Percentiles rank a stretch among this genome's conserved stretches.
Evolutionary conservation across 1,140 invertebrate genomes (phyloP).

Genomic region (Micrasema longulum): DNA sequence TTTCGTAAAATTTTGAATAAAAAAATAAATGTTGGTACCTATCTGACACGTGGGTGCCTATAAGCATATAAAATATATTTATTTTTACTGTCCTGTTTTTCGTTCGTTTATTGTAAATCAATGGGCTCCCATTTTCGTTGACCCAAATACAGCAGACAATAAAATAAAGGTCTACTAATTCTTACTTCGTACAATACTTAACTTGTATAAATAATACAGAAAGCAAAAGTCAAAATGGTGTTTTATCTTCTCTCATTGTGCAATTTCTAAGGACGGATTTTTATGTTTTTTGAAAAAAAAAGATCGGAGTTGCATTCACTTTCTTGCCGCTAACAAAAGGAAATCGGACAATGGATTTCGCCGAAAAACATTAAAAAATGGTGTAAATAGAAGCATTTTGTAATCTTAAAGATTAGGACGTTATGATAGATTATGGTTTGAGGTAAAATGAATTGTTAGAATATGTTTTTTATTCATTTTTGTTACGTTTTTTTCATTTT

Average conservation of each 20-base stretch:
- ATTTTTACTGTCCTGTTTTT: too few species aligned
- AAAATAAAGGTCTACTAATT: too few species aligned
- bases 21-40: too few species aligned
- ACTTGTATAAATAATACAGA: neutral
- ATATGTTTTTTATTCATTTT: neutral
- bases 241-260: conserved; percentile 3
- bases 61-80: too few species aligned
- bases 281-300: neutral
- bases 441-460: neutral
- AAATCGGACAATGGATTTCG: neutral
- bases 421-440: conserved; percentile 15
- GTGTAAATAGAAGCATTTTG: neutral
- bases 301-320: conserved; percentile 5
- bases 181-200: neutral
- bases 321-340: conserved; percentile 5
- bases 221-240: conserved; percentile 28
- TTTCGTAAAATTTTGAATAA: too few species aligned
- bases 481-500: neutral
- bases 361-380: conserved; percentile 5
- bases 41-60: too few species aligned
- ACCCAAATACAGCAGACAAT: too few species aligned
- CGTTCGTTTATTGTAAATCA: too few species aligned
- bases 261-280: conserved; percentile 15
- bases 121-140: too few species aligned
- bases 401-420: neutral